Base-by-base conservation (phyloP, 2,888 invertebrate genomes). In the Sialis fuliginosa region DNA sequence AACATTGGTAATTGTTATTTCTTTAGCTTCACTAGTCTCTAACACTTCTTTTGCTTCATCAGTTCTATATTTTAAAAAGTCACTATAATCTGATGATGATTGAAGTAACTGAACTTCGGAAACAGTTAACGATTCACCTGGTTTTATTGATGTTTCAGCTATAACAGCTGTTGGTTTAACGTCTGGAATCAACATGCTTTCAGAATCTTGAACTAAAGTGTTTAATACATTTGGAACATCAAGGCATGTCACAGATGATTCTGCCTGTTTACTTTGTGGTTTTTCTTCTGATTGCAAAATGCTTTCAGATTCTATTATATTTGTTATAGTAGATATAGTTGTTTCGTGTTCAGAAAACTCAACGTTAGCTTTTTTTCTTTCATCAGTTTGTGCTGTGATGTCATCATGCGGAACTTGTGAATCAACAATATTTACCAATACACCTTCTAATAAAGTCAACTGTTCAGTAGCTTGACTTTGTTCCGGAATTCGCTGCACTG, bases 201-300 rank as follows among this genome's bases (percentile, higher is more conserved):
- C 81, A 39, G 73, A 72, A 64, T 85, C 85, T 62, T 81, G 78
- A 6, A 77, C 57, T n/a, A 74, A 59, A 0, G 77, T 68, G 54
- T 75, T 69, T 6, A 71, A 69, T 32, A 70, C 58, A 56, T 74
- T 73, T 53, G 75, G 75, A 40, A 70, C 65, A 59, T 78, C 75
- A 46, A 81, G 61, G 43, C 72, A 65, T 42, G 68, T 66, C 52
- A 81, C 62, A 9, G 64, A 60, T 8, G 72, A 55, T 35, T 65
- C 62, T 6, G 75, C 75, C 50, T 58, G 64, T 55, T 66, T 68
- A 30, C 57, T 55, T 44, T 62, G 57, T 22, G 67, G 63, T 52
- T 64, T 59, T 48, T 68, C 68, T 22, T 60, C 60, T 39, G 68
- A 56, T 47, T 67, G 61, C 50, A 78, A 72, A 39, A 58, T 55